Conservation (phyloP, 2,797 vertebrate species). For the Hafferia zeledoni region DNA sequence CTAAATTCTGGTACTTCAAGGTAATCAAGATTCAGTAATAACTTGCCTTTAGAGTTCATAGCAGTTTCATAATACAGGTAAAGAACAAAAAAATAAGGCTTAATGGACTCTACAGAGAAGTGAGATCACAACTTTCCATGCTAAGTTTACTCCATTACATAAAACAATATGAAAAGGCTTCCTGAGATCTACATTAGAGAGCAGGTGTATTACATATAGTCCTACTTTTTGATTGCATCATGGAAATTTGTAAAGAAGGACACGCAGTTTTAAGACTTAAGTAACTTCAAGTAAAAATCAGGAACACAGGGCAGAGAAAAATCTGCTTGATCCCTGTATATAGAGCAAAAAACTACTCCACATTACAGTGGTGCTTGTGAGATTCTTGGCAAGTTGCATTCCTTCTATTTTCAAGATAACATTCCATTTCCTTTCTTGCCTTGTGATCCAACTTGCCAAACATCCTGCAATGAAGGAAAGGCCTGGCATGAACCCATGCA, state of each 20-base stretch:
- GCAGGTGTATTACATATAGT: neutral
- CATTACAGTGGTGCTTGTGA: neutral
- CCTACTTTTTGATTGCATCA: neutral
- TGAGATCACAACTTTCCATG: neutral
- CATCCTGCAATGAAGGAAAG: neutral
- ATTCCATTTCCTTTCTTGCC: neutral
- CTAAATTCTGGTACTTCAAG: neutral
- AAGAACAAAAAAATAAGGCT: neutral
- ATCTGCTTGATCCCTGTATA: neutral
- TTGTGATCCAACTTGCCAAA: neutral
- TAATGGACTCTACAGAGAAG: neutral
- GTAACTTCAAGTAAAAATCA: neutral
- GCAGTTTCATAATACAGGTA: neutral
- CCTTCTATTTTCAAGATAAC: neutral
- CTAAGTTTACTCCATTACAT: neutral
- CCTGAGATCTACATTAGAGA: neutral
- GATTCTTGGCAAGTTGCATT: neutral
- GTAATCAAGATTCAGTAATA: slow-evolving; percentile 8
- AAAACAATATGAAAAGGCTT: neutral
- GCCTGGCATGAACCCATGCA: neutral
- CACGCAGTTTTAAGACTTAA: neutral
- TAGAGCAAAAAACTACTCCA: neutral
- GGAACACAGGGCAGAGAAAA: neutral
- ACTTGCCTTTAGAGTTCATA: neutral
- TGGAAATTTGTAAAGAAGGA: neutral